phyloP scores from a whole-genome alignment of 2,113 vertebrate species.

The Macquaria australasica region DNA sequence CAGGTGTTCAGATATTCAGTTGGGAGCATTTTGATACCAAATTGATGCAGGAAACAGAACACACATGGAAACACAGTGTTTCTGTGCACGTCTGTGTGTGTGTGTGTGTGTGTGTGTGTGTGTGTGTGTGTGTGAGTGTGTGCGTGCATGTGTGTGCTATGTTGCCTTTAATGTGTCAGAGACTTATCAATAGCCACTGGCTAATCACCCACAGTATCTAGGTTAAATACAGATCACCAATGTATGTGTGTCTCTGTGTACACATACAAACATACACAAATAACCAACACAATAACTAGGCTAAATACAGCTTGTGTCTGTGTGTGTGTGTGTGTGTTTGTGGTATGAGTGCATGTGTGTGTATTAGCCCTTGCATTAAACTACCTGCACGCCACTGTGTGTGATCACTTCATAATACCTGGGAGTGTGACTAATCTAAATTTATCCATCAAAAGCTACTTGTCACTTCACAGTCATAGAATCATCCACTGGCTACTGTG shows the following conservation, averaged over 20 bases:
- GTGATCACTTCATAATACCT: constrained; percentile 33
- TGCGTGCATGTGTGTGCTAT: background rate
- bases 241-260: background rate
- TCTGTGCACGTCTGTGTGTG: background rate
- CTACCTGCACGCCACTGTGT: constrained; percentile 1
- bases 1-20: background rate
- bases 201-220: constrained; percentile 61
- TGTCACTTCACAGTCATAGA: constrained; percentile 47
- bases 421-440: constrained; percentile 54
- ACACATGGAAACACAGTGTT: background rate
- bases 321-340: background rate
- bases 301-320: constrained; percentile 32
- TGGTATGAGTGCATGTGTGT: background rate
- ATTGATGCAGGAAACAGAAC: background rate
- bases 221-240: constrained; percentile 73
- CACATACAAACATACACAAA: constrained; percentile 1
- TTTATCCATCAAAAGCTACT: constrained; percentile 57
- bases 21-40: constrained; percentile 3
- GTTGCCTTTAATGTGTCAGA: constrained; percentile 43
- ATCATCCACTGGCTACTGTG: constrained; percentile 24
- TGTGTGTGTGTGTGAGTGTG: background rate
- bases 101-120: no score
- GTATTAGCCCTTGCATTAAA: constrained; percentile 15
- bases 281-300: constrained; percentile 24
- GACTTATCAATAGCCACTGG: constrained; percentile 43